Percentiles rank a stretch among this genome's conserved stretches.
Conservation (phyloP, 2,888 invertebrate species). For the Troides oblongomaculatus region DNA sequence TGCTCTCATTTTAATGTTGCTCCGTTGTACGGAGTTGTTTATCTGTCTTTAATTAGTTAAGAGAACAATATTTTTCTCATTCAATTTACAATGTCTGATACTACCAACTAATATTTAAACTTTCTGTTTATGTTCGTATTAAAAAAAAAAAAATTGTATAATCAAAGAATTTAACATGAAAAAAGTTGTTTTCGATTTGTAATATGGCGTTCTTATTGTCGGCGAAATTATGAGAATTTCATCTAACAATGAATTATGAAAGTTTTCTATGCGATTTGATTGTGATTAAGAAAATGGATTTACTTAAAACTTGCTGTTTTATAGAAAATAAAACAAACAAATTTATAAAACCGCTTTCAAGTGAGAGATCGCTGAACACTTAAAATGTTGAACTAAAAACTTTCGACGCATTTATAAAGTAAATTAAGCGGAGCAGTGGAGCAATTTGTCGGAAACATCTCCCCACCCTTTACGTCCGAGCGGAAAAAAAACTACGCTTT, state of each 20-base stretch:
- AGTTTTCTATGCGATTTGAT: too few species aligned
- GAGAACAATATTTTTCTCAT: not conserved
- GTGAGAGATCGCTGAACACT: constrained; percentile 21
- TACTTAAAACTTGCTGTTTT: not conserved
- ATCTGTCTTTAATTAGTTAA: not conserved
- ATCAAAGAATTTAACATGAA: too few species aligned
- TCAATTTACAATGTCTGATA: not conserved
- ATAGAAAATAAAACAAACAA: constrained; percentile 9
- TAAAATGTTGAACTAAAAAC: constrained; percentile 38
- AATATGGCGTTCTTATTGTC: too few species aligned
- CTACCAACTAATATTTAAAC: too few species aligned
- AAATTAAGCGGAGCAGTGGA: constrained; percentile 61
- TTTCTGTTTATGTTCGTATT: too few species aligned
- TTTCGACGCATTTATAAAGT: constrained; percentile 65
- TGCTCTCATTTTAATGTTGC: not conserved
- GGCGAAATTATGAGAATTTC: too few species aligned
- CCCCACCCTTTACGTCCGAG: constrained; percentile 53
- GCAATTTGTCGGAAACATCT: constrained; percentile 62
- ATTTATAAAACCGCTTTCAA: constrained; percentile 11
- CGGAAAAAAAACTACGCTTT: constrained; percentile 48
- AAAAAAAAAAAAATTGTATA: too few species aligned
- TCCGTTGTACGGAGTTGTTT: not conserved
- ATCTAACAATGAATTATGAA: too few species aligned
- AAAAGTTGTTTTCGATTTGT: too few species aligned
- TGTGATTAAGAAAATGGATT: too few species aligned